Percentiles rank a stretch among this genome's conserved stretches.
Conservation (phyloP, 1,140 invertebrate genomes). For the Cotesia typhae region DNA sequence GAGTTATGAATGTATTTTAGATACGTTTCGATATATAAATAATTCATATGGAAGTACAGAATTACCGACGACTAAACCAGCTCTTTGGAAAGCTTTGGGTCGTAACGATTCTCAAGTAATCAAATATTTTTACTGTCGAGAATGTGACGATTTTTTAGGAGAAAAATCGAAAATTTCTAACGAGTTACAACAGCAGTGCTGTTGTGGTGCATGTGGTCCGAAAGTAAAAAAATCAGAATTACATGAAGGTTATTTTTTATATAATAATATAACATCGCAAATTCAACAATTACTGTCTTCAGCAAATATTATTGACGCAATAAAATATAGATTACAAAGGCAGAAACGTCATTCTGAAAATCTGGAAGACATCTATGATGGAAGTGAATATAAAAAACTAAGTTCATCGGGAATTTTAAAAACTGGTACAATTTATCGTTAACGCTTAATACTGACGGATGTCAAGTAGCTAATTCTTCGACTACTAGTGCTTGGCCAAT, state of each 20-base stretch:
- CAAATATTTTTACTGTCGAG: not conserved
- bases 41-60: not conserved
- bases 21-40: conserved; percentile 9
- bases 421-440: conserved; percentile 36
- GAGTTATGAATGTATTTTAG: conserved; percentile 10
- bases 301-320: not conserved
- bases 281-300: not conserved
- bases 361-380: conserved; percentile 23
- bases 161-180: not conserved
- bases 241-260: conserved; percentile 3
- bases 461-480: conserved; percentile 33
- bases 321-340: conserved; percentile 12
- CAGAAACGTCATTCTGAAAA: conserved; percentile 5
- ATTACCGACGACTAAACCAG: not conserved
- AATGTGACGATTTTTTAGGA: not conserved
- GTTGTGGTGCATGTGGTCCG: conserved; percentile 1
- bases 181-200: not conserved
- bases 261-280: not conserved
- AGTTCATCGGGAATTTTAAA: too few species aligned
- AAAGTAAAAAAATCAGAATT: not conserved
- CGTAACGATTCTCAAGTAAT: not conserved
- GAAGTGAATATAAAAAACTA: conserved; percentile 32
- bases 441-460: conserved; percentile 33
- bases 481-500: conserved; percentile 30
- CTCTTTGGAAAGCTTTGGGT: not conserved